Evolutionary conservation across 1,140 invertebrate species (phyloP), one percentile per base, ranked within the genome.

Genomic region (Agrypnia vestita): DNA sequence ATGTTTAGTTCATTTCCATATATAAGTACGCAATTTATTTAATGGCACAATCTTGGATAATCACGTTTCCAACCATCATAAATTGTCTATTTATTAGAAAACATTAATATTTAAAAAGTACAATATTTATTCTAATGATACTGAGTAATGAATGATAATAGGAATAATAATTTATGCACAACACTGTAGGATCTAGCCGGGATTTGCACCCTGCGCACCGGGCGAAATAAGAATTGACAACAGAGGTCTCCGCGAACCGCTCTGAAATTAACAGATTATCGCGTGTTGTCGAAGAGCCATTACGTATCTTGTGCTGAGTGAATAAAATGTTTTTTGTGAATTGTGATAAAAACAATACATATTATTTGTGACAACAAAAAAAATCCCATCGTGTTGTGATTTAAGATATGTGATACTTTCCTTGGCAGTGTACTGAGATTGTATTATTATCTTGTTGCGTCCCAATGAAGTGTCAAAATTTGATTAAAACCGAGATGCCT

Each of bases 381-480:
- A 56, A 78, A 72, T 25, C 11, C 12, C 12, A 72, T 51, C 35
- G 76, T 62, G 64, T 35, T 51, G 53, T 71, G 64, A 21, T 71
- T 72, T 15, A 85, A 85, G 86, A 87, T 87, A 89, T 89, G 86
- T 88, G 87, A 86, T 88, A 88, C 88, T 87, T 85, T 90, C 88
- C 89, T 90, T 89, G 84, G 88, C 89, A 89, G 88, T 89, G 89
- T 88, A 86, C 88, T 88, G 86, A 90, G 88, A 90, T 87, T 89
- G 88, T 89, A 85, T 78, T 86, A 86, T 85, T 87, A 69, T 78
- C 88, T 89, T 87, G 86, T 84, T 75, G 86, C 86, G 85, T 87
- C 87, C 86, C 84, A 84, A 86, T 86, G 85, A 85, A 87, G 85
- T 87, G 86, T 85, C 79, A 85, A 67, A 84, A 84, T 67, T 13